phyloP scores from a whole-genome alignment of 2,797 vertebrate species.

The Serranus cabrilla region DNA sequence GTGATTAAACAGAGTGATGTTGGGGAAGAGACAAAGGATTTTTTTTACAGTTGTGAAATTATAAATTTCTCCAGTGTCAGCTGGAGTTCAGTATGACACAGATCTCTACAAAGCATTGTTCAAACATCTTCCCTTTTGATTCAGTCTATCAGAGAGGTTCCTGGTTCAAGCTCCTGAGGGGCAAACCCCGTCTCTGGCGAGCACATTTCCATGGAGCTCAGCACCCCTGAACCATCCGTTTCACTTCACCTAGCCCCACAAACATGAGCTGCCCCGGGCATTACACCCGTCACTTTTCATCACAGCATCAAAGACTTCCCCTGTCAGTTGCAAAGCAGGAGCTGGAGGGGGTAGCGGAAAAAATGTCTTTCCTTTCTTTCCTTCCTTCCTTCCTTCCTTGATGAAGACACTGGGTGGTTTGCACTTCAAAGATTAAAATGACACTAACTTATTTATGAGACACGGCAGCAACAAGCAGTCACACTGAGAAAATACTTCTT shows the following conservation, averaged over 20 bases:
- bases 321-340: slow-evolving; percentile 42
- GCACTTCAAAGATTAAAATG: slow-evolving; percentile 39
- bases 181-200: slow-evolving; percentile 23
- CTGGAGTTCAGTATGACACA: not conserved
- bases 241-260: slow-evolving; percentile 67
- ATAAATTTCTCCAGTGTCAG: not conserved
- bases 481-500: not conserved
- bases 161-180: slow-evolving; percentile 41
- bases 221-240: slow-evolving; percentile 65
- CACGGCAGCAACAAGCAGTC: slow-evolving; percentile 12
- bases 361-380: slow-evolving; percentile 25
- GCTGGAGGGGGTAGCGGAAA: slow-evolving; percentile 51
- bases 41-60: slow-evolving; percentile 4
- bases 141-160: slow-evolving; percentile 21
- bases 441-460: slow-evolving; percentile 21
- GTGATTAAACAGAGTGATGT: not conserved
- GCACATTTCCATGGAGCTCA: slow-evolving; percentile 61
- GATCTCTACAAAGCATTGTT: slow-evolving; percentile 17
- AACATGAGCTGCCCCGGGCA: slow-evolving; percentile 60
- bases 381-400: slow-evolving; percentile 24
- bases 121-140: slow-evolving; percentile 30
- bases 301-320: slow-evolving; percentile 73
- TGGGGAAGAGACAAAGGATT: not conserved
- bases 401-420: slow-evolving; percentile 18
- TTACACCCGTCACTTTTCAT: slow-evolving; percentile 74